Conservation (phyloP, 37 sponge, comb jelly and placozoan species). For the Axinella damicornis region DNA sequence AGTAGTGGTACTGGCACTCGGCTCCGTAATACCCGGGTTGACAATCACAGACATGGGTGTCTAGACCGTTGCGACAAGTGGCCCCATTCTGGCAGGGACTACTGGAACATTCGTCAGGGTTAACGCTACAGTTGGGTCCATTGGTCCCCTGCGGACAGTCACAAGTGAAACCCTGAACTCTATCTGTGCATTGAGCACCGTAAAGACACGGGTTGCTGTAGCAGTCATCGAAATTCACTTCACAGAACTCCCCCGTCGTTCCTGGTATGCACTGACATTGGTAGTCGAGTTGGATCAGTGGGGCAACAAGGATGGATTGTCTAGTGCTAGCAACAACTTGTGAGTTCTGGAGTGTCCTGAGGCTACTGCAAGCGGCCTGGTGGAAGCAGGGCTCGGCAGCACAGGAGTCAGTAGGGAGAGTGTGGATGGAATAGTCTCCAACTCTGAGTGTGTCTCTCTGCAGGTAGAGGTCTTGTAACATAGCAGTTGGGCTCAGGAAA, state of each 20-base stretch:
- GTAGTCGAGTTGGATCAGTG: slow-evolving; percentile 36
- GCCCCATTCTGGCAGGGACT: slow-evolving; percentile 67
- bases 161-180: slow-evolving; percentile 51
- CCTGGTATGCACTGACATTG: slow-evolving; percentile 73
- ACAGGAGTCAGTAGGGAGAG: slow-evolving; percentile 67
- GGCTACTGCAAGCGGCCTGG: slow-evolving; percentile 41
- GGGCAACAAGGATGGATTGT: slow-evolving; percentile 39
- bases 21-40: slow-evolving; percentile 69
- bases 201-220: slow-evolving; percentile 66
- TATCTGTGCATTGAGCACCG: slow-evolving; percentile 65
- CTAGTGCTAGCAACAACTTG: slow-evolving; percentile 11
- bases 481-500: background rate
- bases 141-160: slow-evolving; percentile 59
- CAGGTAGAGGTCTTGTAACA: slow-evolving; percentile 28
- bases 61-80: slow-evolving; percentile 31
- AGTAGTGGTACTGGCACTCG: slow-evolving; percentile 70
- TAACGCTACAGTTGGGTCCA: slow-evolving; percentile 65
- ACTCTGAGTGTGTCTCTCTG: slow-evolving; percentile 4
- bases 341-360: background rate
- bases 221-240: slow-evolving; percentile 75
- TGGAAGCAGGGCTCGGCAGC: slow-evolving; percentile 54
- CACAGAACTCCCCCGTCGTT: slow-evolving; percentile 56
- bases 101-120: slow-evolving; percentile 49
- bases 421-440: background rate
- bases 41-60: slow-evolving; percentile 42